phyloP scores from a whole-genome alignment of 1,140 invertebrate species.

The Mesaphorura yosii region DNA sequence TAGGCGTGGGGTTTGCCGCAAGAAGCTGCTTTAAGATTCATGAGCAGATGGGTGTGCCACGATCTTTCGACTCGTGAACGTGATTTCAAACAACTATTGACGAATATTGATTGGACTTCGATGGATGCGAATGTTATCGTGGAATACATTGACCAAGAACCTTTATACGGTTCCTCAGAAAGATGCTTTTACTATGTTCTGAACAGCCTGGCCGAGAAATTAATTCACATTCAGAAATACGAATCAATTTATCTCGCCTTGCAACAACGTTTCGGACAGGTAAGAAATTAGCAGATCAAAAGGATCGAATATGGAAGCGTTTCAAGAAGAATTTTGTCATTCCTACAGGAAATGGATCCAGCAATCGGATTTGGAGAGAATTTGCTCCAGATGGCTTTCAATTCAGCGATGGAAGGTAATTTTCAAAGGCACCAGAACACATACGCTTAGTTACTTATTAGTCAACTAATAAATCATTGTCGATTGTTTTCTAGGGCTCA shows the following conservation, averaged over 20 bases:
- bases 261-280: slow-evolving; percentile 40
- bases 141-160: slow-evolving; percentile 42
- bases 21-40: slow-evolving; percentile 37
- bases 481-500: no score
- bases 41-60: slow-evolving; percentile 45
- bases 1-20: slow-evolving; percentile 31
- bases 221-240: slow-evolving; percentile 43
- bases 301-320: not conserved
- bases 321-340: slow-evolving; percentile 7
- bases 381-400: slow-evolving; percentile 37
- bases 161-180: slow-evolving; percentile 42
- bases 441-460: no score
- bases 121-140: slow-evolving; percentile 39
- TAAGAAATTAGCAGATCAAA: slow-evolving; percentile 12
- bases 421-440: no score
- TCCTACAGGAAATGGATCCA: slow-evolving; percentile 31
- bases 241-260: slow-evolving; percentile 41
- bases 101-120: slow-evolving; percentile 40
- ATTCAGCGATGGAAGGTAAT: slow-evolving; percentile 37
- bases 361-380: slow-evolving; percentile 33
- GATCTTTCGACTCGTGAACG: slow-evolving; percentile 40
- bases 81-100: slow-evolving; percentile 43
- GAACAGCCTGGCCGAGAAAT: slow-evolving; percentile 45
- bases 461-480: no score
- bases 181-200: slow-evolving; percentile 45